These are phyloP conservation scores for Bothrops jararaca DNA, from an alignment of 2,113 vertebrate species.

Conservation along the genomic window DNA sequence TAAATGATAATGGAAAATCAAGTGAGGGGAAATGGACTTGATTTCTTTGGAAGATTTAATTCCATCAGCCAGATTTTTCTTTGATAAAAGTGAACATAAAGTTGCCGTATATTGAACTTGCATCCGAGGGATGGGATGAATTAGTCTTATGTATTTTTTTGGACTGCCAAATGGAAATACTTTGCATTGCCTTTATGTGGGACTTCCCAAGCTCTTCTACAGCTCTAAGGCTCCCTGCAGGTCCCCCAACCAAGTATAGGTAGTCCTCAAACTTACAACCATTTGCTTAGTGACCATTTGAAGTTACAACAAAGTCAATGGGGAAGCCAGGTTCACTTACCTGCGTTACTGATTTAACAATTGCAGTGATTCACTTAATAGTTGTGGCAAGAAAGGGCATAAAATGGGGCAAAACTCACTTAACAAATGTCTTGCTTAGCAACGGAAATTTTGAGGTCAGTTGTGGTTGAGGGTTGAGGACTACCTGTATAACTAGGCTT, in stretches of 20 bases:
- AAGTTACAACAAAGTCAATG: neutral
- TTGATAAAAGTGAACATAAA: neutral
- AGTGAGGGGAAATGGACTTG: neutral
- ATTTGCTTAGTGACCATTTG: too few species aligned
- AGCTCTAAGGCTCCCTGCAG: neutral
- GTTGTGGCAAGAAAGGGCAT: too few species aligned
- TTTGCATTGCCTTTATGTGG: neutral
- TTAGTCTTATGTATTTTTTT: neutral
- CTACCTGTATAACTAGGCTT: neutral
- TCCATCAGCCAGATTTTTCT: neutral
- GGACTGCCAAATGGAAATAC: neutral
- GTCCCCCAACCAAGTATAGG: neutral
- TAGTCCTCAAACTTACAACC: too few species aligned
- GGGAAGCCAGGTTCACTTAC: neutral
- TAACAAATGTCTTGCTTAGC: neutral
- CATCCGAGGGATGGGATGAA: neutral
- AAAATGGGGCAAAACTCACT: too few species aligned
- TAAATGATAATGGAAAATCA: neutral
- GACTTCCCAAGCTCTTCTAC: neutral
- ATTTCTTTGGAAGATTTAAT: neutral
- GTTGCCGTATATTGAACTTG: neutral
- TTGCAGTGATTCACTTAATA: too few species aligned
- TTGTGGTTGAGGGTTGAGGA: neutral
- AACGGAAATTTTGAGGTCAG: neutral
- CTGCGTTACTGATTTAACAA: neutral